These are phyloP conservation scores for Sinonovacula constricta DNA, from an alignment of 1,140 invertebrate species.

Conservation along the genomic window DNA sequence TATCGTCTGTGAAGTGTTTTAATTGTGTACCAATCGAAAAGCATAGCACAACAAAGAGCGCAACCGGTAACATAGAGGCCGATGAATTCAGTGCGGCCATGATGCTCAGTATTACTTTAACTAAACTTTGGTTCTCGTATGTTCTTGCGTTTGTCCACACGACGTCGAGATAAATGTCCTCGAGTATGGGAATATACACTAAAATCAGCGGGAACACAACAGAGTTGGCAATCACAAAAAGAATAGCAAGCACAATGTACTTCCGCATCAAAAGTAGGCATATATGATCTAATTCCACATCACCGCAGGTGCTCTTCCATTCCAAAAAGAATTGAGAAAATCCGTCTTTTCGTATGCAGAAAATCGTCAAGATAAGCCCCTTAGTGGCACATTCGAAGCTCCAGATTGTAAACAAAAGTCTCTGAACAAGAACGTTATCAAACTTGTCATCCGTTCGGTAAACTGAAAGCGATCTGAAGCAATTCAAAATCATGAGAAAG, in stretches of 20 bases:
- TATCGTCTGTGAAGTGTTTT: neutral
- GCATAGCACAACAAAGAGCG: neutral
- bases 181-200: neutral
- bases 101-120: neutral
- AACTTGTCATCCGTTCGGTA: neutral
- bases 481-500: neutral
- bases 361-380: neutral
- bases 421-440: neutral
- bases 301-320: neutral
- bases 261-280: neutral
- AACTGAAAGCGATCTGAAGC: neutral
- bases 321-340: slow-evolving; percentile 1
- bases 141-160: neutral
- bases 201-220: slow-evolving; percentile 2
- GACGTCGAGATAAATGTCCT: slow-evolving; percentile 10
- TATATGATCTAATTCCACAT: neutral
- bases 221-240: slow-evolving; percentile 5
- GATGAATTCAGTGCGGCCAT: slow-evolving; percentile 7
- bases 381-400: slow-evolving; percentile 22
- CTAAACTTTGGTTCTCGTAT: neutral
- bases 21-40: neutral
- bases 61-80: slow-evolving; percentile 2
- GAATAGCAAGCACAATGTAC: neutral
- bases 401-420: slow-evolving; percentile 3
- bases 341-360: slow-evolving; percentile 4